phyloP scores from a whole-genome alignment of 2,113 vertebrate species.

The Halichoeres trimaculatus region DNA sequence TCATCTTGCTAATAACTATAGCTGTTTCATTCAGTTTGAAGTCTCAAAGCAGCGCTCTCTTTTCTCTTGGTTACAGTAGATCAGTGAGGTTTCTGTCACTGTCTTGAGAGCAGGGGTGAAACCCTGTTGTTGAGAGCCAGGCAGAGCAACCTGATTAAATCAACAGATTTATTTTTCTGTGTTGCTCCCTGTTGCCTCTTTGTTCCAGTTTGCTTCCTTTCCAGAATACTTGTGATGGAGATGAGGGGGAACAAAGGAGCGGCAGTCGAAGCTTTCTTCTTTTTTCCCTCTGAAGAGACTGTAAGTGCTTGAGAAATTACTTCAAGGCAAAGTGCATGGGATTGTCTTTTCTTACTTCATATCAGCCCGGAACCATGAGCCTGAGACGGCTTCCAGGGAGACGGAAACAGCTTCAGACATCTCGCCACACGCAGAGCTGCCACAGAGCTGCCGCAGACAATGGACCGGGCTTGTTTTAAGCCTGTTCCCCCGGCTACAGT shows the following conservation, averaged over 20 bases:
- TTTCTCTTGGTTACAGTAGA: conserved; percentile 48
- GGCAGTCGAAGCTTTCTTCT: conserved; percentile 56
- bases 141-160: conserved; percentile 74
- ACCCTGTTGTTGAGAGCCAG: conserved; percentile 46
- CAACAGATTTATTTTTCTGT: conserved; percentile 68
- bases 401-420: conserved; percentile 56
- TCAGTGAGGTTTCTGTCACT: conserved; percentile 31
- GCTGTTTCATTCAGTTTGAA: conserved; percentile 52
- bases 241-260: conserved; percentile 57
- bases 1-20: conserved; percentile 76
- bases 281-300: conserved; percentile 73
- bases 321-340: conserved; percentile 69
- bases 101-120: conserved; percentile 51
- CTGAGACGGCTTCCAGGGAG: conserved; percentile 57
- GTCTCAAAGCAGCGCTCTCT: conserved; percentile 53
- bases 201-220: conserved; percentile 75
- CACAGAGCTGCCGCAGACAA: conserved; percentile 50
- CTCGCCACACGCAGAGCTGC: conserved; percentile 56
- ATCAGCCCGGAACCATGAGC: conserved; percentile 64
- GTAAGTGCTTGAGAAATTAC: conserved; percentile 73
- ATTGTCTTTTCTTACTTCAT: conserved; percentile 49
- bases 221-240: conserved; percentile 60
- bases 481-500: conserved; percentile 35
- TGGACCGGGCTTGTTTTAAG: conserved; percentile 48
- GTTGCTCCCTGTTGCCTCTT: conserved; percentile 67